Percentiles rank a stretch among this genome's conserved stretches.
phyloP scores from a whole-genome alignment of 2,797 vertebrate genomes.

The Helostoma temminkii region DNA sequence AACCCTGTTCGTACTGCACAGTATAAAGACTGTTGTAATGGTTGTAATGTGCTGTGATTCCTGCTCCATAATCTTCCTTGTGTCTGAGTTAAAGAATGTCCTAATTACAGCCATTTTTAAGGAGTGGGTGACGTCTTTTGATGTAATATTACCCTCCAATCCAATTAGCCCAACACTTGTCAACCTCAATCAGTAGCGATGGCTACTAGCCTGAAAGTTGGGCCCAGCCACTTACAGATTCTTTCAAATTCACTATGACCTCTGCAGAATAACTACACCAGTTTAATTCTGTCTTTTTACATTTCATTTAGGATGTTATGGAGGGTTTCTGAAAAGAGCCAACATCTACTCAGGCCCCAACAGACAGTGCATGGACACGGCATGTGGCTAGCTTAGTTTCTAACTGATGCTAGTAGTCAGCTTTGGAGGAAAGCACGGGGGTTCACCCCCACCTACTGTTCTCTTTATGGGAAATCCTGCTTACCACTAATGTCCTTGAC shows the following conservation, averaged over 20 bases:
- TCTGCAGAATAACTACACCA: conserved; percentile 6
- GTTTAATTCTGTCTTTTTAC: neutral
- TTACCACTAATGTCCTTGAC: no score
- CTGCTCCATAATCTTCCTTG: conserved; percentile 74
- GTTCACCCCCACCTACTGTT: no score
- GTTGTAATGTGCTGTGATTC: conserved; percentile 64
- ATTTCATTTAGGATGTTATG: neutral
- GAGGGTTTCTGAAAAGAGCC: neutral
- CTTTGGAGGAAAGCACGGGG: no score
- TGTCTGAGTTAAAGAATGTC: conserved; percentile 76
- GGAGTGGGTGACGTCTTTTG: conserved; percentile 89
- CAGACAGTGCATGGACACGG: no score
- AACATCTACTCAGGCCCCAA: neutral
- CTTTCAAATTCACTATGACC: neutral
- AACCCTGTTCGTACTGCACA: neutral
- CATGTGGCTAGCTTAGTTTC: no score
- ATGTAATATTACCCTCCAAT: conserved; percentile 87
- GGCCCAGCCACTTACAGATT: conserved; percentile 20
- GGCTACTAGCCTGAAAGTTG: conserved; percentile 41
- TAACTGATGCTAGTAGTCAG: no score
- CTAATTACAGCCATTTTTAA: conserved; percentile 91
- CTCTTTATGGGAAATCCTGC: no score
- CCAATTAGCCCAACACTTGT: conserved; percentile 87
- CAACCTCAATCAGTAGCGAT: conserved; percentile 73
- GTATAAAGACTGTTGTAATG: neutral